Base-by-base conservation (phyloP, 2,113 vertebrate species). In the Osmerus mordax region DNA sequence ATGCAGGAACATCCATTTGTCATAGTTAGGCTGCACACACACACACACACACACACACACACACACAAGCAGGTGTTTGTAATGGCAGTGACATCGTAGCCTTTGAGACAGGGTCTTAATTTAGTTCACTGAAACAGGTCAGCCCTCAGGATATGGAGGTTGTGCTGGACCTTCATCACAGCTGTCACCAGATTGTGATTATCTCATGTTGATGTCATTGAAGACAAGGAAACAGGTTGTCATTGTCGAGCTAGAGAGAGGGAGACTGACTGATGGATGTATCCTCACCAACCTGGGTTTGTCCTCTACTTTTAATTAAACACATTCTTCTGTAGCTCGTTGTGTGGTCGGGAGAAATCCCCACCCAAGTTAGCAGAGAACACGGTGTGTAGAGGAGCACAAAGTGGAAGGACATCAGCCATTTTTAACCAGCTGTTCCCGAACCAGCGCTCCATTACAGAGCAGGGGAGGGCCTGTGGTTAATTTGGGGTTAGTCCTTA, bases 91-190 rank as follows among this genome's bases (percentile, higher is more conserved):
- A 76, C 19, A 25, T 64, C 71, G 61, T 29, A 52, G 62, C 54
- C 66, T 74, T 71, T 47, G 28, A 41, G 36, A 14, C 19, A 15
- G 55, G 54, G 18, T 60, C 32, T 52, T 14, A 73, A 64, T 67
- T 67, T 67, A 41, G 47, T 23, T 23, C 23, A 56, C 16, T 59
- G 58, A 71, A 75, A 36, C 58, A 63, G 66, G 65, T 76, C 36
- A 61, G 14, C 47, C 52, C 16, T 36, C 47, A 51, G 58, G 25
- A n/a, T 55, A 41, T 2, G n/a, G 16, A 62, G 7, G 47, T 51
- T 3, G 9, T 64, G 29, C 28, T 54, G 53, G 28, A 56, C 56
- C 61, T 55, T 53, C 29, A 54, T 59, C 25, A 59, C 54, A 15
- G 51, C 56, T 68, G 65, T 69, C 21, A 55, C 61, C 9, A 28